phyloP scores from a whole-genome alignment of 2,888 invertebrate species.

The Exocentrus adspersus region DNA sequence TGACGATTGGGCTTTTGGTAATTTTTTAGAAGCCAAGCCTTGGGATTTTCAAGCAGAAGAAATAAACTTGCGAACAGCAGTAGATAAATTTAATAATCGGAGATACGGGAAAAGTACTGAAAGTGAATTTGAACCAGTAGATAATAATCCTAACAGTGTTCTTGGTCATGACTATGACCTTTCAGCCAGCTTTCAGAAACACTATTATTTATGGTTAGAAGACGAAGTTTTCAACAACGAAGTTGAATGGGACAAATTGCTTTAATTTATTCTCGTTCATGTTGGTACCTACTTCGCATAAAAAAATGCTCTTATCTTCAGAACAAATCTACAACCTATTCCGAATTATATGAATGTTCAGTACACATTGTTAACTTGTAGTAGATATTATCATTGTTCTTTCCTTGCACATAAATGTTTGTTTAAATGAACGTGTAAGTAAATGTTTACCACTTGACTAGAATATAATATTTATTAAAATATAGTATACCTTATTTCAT shows the following conservation, averaged over 20 bases:
- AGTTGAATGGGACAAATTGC: constrained; percentile 79
- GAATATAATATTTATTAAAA: constrained; percentile 5
- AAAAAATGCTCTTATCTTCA: too few relatives aligned
- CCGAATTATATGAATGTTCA: too few relatives aligned
- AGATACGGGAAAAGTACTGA: constrained; percentile 70
- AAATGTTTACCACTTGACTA: background rate
- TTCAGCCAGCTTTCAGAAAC: constrained; percentile 91
- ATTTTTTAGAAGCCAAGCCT: constrained; percentile 95
- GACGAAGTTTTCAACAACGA: constrained; percentile 93
- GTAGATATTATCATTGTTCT: background rate
- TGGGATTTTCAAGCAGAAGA: constrained; percentile 99
- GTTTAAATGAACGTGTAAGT: background rate
- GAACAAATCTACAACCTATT: too few relatives aligned
- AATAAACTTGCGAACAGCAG: constrained; percentile 90
- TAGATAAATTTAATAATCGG: constrained; percentile 95
- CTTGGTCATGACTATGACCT: constrained; percentile 80
- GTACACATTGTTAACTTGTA: too few relatives aligned
- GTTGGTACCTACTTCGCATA: too few relatives aligned
- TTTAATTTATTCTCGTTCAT: constrained; percentile 46
- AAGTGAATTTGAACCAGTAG: constrained; percentile 73
- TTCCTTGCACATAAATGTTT: background rate
- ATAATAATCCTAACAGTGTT: constrained; percentile 85
- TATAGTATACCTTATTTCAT: background rate
- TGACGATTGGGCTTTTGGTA: constrained; percentile 99
- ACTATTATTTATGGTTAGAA: constrained; percentile 95